Base-by-base conservation (phyloP, 2,888 invertebrate species). In the Nephrotoma appendiculata region DNA sequence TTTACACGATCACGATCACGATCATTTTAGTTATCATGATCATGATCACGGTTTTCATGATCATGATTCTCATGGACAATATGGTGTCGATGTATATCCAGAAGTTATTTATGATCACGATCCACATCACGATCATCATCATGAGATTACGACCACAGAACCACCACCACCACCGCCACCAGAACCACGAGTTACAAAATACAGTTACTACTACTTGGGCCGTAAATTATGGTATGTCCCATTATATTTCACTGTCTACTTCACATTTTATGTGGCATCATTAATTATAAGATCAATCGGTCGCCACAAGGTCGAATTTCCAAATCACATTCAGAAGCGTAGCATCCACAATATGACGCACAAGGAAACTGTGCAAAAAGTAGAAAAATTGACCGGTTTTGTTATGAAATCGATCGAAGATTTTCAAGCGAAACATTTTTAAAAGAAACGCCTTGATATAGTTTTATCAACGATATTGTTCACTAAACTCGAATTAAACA, bases 211-310 rank as follows among this genome's bases (percentile, higher is more conserved):
- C 89, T 95, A 94, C 89, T 92, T 95, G 88, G 95, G 95, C 0
- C 93, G 94, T 87, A 95, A 95, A 88, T 91, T 95, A 1, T 95
- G 95, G 95, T 95, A 95, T 89, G 92, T 95, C 87, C 95, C 95
- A 0, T 90, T 95, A 84, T 95, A 95, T 90, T 95, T 95, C 89
- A 95, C 95, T 86, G 93, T 95, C 6, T 95, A 91, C 91, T 92
- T 92, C 87, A 91, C 91, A 88, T 92, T 95, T 88, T 95, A 95
- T 89, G 93, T 95, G 0, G 93, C 94, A 0, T 94, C 94, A 87
- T 90, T 95, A 41, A 94, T 95, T 87, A 89, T 95, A 41, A 95
- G 95, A 90, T 94, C 95, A 11, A 93, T 95, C 88, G 94, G 94
- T 7, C 92, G 95, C 57, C 95, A 95, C 90, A 95, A 95, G 91